phyloP scores from a whole-genome alignment of 2,888 invertebrate species.

The Carcina quercana region DNA sequence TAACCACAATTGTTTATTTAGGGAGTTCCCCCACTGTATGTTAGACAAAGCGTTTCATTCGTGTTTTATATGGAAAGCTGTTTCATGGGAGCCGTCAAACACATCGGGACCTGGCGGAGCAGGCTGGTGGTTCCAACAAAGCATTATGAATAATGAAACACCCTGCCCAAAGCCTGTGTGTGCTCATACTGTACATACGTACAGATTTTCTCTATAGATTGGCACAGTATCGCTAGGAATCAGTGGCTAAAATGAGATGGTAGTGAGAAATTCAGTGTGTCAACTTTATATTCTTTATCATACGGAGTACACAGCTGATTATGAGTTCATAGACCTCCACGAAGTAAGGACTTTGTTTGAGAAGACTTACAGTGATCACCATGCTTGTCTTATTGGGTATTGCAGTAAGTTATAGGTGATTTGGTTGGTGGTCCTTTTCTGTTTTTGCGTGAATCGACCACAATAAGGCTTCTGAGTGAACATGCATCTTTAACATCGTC shows the following conservation, averaged over 20 bases:
- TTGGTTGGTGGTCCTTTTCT: constrained; percentile 7
- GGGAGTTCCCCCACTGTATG: not conserved
- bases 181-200: not conserved
- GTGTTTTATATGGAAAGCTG: not conserved
- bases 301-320: too few relatives aligned
- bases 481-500: too few relatives aligned
- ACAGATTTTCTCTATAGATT: too few relatives aligned
- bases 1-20: too few relatives aligned
- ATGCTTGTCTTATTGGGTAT: too few relatives aligned
- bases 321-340: too few relatives aligned
- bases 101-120: constrained; percentile 50
- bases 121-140: constrained; percentile 54
- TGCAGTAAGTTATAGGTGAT: constrained; percentile 2
- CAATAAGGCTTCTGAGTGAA: constrained; percentile 14
- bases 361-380: too few relatives aligned
- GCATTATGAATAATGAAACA: constrained; percentile 71
- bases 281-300: too few relatives aligned
- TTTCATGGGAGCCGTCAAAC: constrained; percentile 51
- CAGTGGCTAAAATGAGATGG: too few relatives aligned
- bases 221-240: too few relatives aligned
- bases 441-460: constrained; percentile 16
- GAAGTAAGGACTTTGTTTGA: too few relatives aligned
- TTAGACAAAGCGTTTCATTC: not conserved
- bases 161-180: constrained; percentile 38
- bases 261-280: too few relatives aligned